phyloP scores from a whole-genome alignment of 2,113 vertebrate genomes.

The Lamprotornis superbus region DNA sequence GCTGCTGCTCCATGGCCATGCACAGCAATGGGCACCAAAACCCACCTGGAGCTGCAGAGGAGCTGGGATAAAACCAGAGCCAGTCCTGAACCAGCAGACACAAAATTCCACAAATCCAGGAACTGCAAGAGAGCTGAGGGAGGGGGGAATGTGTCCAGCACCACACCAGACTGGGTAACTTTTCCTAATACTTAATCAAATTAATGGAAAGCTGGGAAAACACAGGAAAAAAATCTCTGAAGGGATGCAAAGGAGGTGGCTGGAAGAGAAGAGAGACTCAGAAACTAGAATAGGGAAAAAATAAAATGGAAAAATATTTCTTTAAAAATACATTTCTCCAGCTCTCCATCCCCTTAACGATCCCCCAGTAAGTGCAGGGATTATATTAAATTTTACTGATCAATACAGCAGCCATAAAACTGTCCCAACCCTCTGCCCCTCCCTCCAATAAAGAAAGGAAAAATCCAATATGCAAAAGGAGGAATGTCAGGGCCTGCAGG shows the following conservation, averaged over 20 bases:
- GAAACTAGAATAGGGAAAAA: not conserved
- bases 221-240: not conserved
- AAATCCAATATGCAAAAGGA: conserved; percentile 63
- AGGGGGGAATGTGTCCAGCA: not conserved
- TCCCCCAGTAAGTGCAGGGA: conserved; percentile 62
- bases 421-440: conserved; percentile 64
- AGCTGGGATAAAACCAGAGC: not conserved
- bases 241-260: not conserved
- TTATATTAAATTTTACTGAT: conserved; percentile 72
- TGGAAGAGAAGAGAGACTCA: not conserved
- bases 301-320: conserved; percentile 45
- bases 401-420: conserved; percentile 67
- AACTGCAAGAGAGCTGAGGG: not conserved
- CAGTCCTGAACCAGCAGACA: not conserved
- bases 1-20: not conserved
- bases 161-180: not conserved
- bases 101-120: not conserved
- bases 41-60: not conserved
- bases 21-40: not conserved
- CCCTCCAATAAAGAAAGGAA: conserved; percentile 57
- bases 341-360: conserved; percentile 55
- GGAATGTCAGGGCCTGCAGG: not conserved
- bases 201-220: not conserved
- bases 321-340: not conserved
- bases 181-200: not conserved